Evolutionary conservation across 1,140 invertebrate genomes (phyloP).

Genomic region (Asobara japonica): DNA sequence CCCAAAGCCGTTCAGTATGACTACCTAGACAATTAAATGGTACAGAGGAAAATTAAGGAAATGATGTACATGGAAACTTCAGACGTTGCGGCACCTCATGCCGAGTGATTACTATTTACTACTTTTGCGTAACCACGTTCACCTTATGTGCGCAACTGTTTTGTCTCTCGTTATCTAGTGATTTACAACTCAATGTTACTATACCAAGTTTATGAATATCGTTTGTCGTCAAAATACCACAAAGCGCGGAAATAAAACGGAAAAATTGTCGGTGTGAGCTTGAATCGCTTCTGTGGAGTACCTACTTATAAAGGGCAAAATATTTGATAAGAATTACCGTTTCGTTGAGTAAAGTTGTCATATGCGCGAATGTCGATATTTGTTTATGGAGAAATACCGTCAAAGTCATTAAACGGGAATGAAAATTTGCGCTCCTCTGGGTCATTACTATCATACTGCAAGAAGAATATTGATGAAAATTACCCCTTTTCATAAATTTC

Average conservation of each 20-base stretch:
- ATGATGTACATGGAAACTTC: not conserved
- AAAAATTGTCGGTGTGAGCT: not conserved
- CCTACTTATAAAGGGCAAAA: no score
- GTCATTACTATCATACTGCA: no score
- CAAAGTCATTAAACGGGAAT: no score
- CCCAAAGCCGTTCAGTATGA: not conserved
- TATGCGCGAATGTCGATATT: no score
- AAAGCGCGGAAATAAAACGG: not conserved
- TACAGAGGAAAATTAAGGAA: not conserved
- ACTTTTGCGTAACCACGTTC: slow-evolving; percentile 45
- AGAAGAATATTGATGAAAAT: no score
- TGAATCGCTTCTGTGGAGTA: not conserved
- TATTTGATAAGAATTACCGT: no score
- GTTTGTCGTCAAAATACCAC: slow-evolving; percentile 37
- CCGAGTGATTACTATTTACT: slow-evolving; percentile 50
- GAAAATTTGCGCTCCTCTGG: no score
- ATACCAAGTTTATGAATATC: slow-evolving; percentile 41
- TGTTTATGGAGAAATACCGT: no score
- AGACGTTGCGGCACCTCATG: not conserved
- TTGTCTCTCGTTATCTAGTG: slow-evolving; percentile 47
- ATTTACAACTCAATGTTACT: slow-evolving; percentile 48
- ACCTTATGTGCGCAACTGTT: slow-evolving; percentile 31
- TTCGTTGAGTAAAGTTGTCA: no score
- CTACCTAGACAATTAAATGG: not conserved
- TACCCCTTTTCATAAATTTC: no score